A percentile compares a stretch with the other conserved stretches of the same genome.
phyloP scores from a whole-genome alignment of 2,888 invertebrate genomes.

The Halictus quadricinctus region DNA sequence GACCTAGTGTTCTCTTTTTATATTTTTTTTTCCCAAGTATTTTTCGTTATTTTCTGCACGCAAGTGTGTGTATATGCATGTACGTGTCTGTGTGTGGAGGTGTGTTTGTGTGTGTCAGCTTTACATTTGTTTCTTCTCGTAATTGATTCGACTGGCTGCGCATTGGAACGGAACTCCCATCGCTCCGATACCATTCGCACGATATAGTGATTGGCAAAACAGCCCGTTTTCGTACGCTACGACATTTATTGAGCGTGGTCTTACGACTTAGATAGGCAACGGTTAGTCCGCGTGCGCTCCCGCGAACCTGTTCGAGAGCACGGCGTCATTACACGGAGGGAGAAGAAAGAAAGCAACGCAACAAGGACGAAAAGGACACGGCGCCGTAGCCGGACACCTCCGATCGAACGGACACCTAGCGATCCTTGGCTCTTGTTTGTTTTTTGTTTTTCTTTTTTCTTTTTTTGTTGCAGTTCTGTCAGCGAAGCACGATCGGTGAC shows the following conservation, averaged over 20 bases:
- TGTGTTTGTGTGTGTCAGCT: slow-evolving; percentile 11
- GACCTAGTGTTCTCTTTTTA: slow-evolving; percentile 77
- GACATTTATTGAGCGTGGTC: slow-evolving; percentile 80
- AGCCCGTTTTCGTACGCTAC: slow-evolving; percentile 67
- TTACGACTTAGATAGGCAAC: slow-evolving; percentile 80
- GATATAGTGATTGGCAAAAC: slow-evolving; percentile 36
- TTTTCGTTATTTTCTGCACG: slow-evolving; percentile 7
- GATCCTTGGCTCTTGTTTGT: slow-evolving; percentile 26
- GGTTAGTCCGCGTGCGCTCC: slow-evolving; percentile 66
- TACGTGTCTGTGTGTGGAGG: neutral
- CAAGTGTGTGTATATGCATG: neutral
- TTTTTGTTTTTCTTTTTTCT: slow-evolving; percentile 1
- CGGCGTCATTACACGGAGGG: slow-evolving; percentile 16
- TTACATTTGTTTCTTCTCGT: slow-evolving; percentile 28
- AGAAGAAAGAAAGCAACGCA: slow-evolving; percentile 7
- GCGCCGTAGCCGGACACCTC: neutral
- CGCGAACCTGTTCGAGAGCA: slow-evolving; percentile 1
- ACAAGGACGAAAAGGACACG: neutral
- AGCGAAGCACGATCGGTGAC: slow-evolving; percentile 74
- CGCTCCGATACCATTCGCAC: slow-evolving; percentile 17
- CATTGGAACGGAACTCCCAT: slow-evolving; percentile 14
- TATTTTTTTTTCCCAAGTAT: slow-evolving; percentile 45
- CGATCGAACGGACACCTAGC: slow-evolving; percentile 67
- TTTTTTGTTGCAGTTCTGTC: slow-evolving; percentile 20
- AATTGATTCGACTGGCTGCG: slow-evolving; percentile 10